Percentiles rank a stretch among this genome's conserved stretches.
Conservation (phyloP, 2,113 vertebrate species). For the Misgurnus mizolepis region DNA sequence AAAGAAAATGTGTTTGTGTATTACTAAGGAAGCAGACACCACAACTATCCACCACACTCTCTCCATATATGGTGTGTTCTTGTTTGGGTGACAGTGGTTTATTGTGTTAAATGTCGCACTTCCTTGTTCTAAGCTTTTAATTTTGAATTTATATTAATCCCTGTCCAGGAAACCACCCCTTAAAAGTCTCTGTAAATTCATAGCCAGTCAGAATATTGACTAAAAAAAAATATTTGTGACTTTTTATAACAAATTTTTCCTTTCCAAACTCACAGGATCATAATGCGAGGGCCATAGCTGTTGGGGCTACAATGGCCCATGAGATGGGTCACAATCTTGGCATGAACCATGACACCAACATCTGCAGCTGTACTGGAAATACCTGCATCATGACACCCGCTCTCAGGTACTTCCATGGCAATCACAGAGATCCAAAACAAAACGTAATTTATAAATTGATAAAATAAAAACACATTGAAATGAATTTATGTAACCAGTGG, state of each 20-base stretch:
- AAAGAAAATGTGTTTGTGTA: background rate
- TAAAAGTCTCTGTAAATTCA: background rate
- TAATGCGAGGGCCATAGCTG: conserved; percentile 67
- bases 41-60: background rate
- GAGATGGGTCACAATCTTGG: conserved; percentile 95
- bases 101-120: background rate
- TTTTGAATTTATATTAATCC: too few species aligned
- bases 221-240: background rate
- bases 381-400: conserved; percentile 85
- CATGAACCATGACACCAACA: conserved; percentile 82
- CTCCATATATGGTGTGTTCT: background rate
- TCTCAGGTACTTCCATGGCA: conserved; percentile 74
- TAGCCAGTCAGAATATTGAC: background rate
- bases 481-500: too few species aligned
- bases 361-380: conserved; percentile 70
- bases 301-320: conserved; percentile 88
- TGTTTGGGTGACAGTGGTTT: background rate
- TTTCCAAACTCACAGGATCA: conserved; percentile 77
- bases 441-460: background rate
- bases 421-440: too few species aligned
- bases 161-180: too few species aligned
- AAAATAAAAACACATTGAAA: too few species aligned
- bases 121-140: background rate
- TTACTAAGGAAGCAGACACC: background rate
- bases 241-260: background rate